A percentile compares a stretch with the other conserved stretches of the same genome.
Evolutionary conservation across 2,797 vertebrate genomes (phyloP).

Genomic region (Morelia viridis): DNA sequence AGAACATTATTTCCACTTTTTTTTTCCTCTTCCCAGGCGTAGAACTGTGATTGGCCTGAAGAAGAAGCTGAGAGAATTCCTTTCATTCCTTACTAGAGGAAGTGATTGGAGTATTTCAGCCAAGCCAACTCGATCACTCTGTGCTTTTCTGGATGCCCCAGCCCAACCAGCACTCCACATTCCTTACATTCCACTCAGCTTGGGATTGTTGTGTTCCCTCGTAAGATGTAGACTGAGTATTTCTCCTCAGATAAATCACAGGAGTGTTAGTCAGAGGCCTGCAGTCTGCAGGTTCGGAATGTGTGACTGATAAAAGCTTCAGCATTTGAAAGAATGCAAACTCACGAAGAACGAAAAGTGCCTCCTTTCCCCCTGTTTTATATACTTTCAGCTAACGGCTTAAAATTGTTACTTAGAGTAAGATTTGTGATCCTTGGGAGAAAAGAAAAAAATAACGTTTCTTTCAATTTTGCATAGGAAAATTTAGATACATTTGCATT

Average conservation of each 20-base stretch:
- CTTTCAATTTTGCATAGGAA: not conserved
- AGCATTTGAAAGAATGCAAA: constrained; percentile 67
- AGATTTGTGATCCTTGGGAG: not conserved
- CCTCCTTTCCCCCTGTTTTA: not conserved
- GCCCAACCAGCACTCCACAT: constrained; percentile 69
- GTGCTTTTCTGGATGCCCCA: constrained; percentile 68
- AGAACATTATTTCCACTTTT: constrained; percentile 39
- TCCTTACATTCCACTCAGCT: constrained; percentile 74
- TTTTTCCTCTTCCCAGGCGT: constrained; percentile 51
- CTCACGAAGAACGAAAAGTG: constrained; percentile 44
- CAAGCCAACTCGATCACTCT: constrained; percentile 61
- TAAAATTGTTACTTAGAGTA: not conserved
- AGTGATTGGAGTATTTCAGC: constrained; percentile 60
- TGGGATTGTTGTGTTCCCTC: constrained; percentile 72
- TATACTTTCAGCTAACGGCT: constrained; percentile 12
- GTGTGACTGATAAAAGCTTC: constrained; percentile 74
- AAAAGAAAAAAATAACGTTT: not conserved
- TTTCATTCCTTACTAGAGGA: constrained; percentile 70
- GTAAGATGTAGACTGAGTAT: constrained; percentile 81
- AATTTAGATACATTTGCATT: constrained; percentile 33
- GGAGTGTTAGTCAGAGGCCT: constrained; percentile 76
- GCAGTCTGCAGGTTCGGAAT: constrained; percentile 75
- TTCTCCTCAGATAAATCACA: constrained; percentile 79
- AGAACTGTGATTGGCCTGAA: constrained; percentile 58
- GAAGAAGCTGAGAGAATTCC: constrained; percentile 65